Evolutionary conservation across 2,113 vertebrate species (phyloP).

Genomic region (Hyla sarda): DNA sequence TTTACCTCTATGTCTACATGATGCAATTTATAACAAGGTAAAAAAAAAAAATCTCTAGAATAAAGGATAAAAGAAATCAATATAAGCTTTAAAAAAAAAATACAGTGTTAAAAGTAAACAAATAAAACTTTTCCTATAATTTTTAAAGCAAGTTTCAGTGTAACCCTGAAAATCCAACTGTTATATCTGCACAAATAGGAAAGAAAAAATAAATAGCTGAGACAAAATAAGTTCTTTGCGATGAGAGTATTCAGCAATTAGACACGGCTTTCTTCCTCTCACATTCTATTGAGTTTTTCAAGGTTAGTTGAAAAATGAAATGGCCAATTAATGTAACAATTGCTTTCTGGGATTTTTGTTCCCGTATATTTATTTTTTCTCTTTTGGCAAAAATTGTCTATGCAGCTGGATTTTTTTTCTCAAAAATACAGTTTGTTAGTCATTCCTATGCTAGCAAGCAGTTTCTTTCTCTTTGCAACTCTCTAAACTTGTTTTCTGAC

Average conservation of each 20-base stretch:
- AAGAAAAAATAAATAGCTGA: conserved; percentile 28
- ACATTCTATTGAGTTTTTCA: conserved; percentile 70
- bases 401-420: conserved; percentile 28
- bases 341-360: conserved; percentile 63
- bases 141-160: background rate
- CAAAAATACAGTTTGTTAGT: conserved; percentile 24
- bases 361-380: conserved; percentile 45
- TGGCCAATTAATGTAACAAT: conserved; percentile 68
- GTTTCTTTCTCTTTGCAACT: conserved; percentile 13
- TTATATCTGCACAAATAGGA: conserved; percentile 7
- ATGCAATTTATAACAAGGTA: too few species aligned
- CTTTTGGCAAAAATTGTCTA: background rate
- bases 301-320: conserved; percentile 70
- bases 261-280: conserved; percentile 62
- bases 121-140: background rate
- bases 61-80: too few species aligned
- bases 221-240: conserved; percentile 29
- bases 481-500: background rate
- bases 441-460: conserved; percentile 39
- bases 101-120: background rate
- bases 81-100: too few species aligned
- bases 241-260: conserved; percentile 69
- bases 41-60: too few species aligned
- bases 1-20: too few species aligned
- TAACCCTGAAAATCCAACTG: background rate